These are phyloP conservation scores for Dyspetes luteomarginatus DNA, from an alignment of 2,888 invertebrate genomes.

Conservation along the genomic window DNA sequence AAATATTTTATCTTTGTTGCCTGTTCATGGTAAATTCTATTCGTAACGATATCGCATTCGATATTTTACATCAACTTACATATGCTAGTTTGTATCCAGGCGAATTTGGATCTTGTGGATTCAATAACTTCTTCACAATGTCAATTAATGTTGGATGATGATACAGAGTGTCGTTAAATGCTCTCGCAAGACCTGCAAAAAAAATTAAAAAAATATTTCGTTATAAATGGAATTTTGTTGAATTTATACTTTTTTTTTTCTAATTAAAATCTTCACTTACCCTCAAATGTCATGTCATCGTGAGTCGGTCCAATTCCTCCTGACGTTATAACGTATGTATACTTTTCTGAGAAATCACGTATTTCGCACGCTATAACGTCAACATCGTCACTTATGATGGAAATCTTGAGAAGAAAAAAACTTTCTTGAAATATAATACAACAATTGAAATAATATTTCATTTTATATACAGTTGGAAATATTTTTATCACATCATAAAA, in stretches of 20 bases:
- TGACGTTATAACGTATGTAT: conserved; percentile 88
- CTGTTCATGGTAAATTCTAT: no score
- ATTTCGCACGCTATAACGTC: conserved; percentile 88
- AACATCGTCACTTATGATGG: conserved; percentile 88
- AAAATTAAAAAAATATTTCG: background rate
- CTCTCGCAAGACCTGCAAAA: conserved; percentile 84
- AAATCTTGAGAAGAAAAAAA: conserved; percentile 84
- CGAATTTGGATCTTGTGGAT: conserved; percentile 79
- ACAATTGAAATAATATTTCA: conserved; percentile 3
- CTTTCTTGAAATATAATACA: conserved; percentile 9
- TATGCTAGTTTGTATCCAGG: conserved; percentile 83
- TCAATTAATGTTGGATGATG: conserved; percentile 83
- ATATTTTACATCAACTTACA: no score
- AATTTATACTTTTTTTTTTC: conserved; percentile 16
- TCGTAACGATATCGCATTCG: no score
- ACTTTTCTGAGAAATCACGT: conserved; percentile 85
- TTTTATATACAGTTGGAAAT: background rate
- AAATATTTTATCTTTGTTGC: no score
- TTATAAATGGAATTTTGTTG: conserved; percentile 6
- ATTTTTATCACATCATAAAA: no score
- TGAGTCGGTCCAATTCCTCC: conserved; percentile 92
- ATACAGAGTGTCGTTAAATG: conserved; percentile 84
- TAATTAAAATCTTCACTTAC: conserved; percentile 75
- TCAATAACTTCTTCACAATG: conserved; percentile 83
- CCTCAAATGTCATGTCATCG: conserved; percentile 91